Conservation (phyloP, 30 jellyfish, hydroid and myxozoan genomes). For the Hydra vulgaris region DNA sequence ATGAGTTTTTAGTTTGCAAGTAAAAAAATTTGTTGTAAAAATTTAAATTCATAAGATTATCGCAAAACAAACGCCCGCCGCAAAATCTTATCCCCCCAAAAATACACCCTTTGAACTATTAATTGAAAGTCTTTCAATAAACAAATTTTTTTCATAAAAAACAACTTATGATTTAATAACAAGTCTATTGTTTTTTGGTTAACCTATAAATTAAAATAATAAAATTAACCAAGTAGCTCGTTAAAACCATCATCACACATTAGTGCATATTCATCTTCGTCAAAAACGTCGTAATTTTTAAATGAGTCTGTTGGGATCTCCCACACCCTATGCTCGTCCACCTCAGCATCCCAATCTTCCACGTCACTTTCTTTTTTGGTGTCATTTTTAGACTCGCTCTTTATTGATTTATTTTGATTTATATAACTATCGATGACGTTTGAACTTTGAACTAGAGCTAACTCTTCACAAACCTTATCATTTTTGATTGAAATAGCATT, state of each 20-base stretch:
- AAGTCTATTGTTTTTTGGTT: too few relatives aligned
- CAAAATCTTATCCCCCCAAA: too few relatives aligned
- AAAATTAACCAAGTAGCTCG: conserved; percentile 4
- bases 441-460: not conserved
- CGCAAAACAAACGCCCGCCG: too few relatives aligned
- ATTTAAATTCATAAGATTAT: too few relatives aligned
- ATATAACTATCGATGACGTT: not conserved
- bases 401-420: not conserved
- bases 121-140: too few relatives aligned
- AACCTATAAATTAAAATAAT: too few relatives aligned
- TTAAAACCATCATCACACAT: conserved; percentile 5
- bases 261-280: not conserved
- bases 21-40: too few relatives aligned
- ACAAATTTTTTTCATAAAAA: too few relatives aligned
- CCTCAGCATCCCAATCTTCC: conserved; percentile 20
- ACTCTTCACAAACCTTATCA: not conserved
- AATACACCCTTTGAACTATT: too few relatives aligned
- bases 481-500: not conserved
- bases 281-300: not conserved
- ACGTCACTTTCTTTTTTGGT: not conserved
- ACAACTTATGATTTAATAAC: too few relatives aligned
- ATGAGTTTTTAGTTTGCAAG: too few relatives aligned
- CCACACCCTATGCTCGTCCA: not conserved
- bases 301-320: not conserved
- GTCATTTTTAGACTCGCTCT: not conserved